Evolutionary conservation across 2,888 invertebrate genomes (phyloP).

Genomic region (Apamea anceps): DNA sequence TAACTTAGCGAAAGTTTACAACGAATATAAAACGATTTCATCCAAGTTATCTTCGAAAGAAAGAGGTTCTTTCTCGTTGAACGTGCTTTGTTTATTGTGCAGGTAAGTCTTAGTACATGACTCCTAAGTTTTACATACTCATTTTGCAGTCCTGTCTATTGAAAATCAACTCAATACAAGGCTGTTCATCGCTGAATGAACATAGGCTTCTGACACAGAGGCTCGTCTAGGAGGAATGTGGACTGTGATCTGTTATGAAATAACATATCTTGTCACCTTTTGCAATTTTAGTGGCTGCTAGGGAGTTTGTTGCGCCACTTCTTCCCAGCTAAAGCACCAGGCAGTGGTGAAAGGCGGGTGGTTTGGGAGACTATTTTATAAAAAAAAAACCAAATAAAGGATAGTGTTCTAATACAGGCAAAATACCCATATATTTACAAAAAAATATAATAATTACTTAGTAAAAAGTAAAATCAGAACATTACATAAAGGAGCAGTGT

Average conservation of each 20-base stretch:
- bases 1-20: slow-evolving; percentile 73
- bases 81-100: slow-evolving; percentile 84
- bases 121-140: neutral
- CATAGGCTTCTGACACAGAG: neutral
- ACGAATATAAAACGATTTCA: slow-evolving; percentile 75
- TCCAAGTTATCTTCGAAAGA: slow-evolving; percentile 76
- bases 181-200: neutral
- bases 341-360: neutral
- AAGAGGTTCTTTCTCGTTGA: slow-evolving; percentile 78
- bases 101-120: slow-evolving; percentile 73
- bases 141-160: neutral
- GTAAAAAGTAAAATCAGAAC: too few relatives aligned
- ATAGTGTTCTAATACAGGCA: too few relatives aligned
- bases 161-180: neutral
- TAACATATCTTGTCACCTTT: neutral
- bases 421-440: too few relatives aligned
- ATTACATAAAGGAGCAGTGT: too few relatives aligned
- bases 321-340: neutral
- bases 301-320: neutral
- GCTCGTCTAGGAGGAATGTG: neutral
- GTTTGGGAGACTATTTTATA: neutral
- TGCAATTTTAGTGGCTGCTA: neutral
- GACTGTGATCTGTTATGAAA: neutral
- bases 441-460: too few relatives aligned
- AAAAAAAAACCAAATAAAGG: too few relatives aligned